Evolutionary conservation across 2,113 vertebrate genomes (phyloP).

Genomic region (Etheostoma cragini): DNA sequence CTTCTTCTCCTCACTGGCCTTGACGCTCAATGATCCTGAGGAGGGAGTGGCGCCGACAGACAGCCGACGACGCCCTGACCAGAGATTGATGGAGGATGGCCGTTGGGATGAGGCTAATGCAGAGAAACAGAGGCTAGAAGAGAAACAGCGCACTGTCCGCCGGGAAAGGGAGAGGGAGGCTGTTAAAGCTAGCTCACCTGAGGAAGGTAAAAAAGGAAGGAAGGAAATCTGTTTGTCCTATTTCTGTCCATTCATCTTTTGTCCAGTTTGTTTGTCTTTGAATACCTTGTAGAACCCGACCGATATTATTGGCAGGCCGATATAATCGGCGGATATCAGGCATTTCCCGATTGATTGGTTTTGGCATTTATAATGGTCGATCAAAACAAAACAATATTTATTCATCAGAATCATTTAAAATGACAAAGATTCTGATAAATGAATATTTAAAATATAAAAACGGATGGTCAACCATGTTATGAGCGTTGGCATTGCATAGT

Average conservation of each 20-base stretch:
- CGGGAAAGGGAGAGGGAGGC: conserved; percentile 91
- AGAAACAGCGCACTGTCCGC: conserved; percentile 91
- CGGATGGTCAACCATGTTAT: too few relatives aligned
- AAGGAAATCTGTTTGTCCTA: conserved; percentile 74
- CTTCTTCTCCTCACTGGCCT: conserved; percentile 93
- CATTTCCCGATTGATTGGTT: too few relatives aligned
- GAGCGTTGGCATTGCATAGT: too few relatives aligned
- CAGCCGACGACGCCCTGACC: conserved; percentile 92
- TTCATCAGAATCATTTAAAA: too few relatives aligned
- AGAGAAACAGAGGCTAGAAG: conserved; percentile 95
- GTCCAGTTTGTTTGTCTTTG: conserved; percentile 30
- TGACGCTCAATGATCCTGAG: conserved; percentile 92
- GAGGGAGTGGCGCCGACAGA: conserved; percentile 91
- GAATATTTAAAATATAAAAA: too few relatives aligned
- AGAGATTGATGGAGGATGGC: conserved; percentile 95
- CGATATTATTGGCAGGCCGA: too few relatives aligned
- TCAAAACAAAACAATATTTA: too few relatives aligned
- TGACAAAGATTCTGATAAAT: too few relatives aligned
- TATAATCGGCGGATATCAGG: too few relatives aligned
- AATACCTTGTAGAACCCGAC: conserved; percentile 38
- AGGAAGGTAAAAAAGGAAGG: conserved; percentile 85
- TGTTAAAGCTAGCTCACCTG: conserved; percentile 76
- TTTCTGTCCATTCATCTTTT: conserved; percentile 42
- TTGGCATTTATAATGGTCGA: too few relatives aligned
- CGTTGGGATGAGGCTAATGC: conserved; percentile 96